These are phyloP conservation scores for Heliocidaris tuberculata DNA, from an alignment of 35 echinoderm and acorn worm species.

Conservation along the genomic window DNA sequence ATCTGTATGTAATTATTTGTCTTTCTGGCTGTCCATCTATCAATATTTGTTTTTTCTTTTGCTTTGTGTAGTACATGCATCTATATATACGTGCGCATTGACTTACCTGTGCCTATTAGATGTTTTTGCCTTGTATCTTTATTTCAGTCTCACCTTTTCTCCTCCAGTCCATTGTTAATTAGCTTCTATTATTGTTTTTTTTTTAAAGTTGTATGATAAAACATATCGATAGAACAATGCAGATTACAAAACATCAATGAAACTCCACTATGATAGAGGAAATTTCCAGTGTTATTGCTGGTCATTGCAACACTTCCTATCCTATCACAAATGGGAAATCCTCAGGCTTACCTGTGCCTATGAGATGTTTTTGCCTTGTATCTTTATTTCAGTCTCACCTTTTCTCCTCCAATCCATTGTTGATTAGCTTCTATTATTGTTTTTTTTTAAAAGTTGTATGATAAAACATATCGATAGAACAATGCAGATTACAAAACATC, in stretches of 20 bases:
- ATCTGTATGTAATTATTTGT: conserved; percentile 1
- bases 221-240: no score
- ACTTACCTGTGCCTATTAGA: background rate
- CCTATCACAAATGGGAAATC: background rate
- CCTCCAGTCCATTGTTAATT: background rate
- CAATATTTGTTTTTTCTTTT: background rate
- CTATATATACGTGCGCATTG: background rate
- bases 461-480: no score
- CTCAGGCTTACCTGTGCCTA: background rate
- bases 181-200: no score
- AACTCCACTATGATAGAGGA: background rate
- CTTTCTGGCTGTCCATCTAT: background rate
- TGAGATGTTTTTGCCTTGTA: no score
- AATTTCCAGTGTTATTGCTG: background rate
- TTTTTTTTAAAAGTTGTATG: no score
- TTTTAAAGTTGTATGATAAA: no score
- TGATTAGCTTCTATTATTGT: no score
- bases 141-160: background rate
- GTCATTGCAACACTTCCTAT: conserved; percentile 9
- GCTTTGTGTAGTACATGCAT: background rate
- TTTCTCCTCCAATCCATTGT: background rate
- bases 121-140: background rate
- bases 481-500: no score
- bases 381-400: background rate
- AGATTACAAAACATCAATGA: background rate